Evolutionary conservation across 1,140 invertebrate genomes (phyloP).

Genomic region (Heliothis virescens): DNA sequence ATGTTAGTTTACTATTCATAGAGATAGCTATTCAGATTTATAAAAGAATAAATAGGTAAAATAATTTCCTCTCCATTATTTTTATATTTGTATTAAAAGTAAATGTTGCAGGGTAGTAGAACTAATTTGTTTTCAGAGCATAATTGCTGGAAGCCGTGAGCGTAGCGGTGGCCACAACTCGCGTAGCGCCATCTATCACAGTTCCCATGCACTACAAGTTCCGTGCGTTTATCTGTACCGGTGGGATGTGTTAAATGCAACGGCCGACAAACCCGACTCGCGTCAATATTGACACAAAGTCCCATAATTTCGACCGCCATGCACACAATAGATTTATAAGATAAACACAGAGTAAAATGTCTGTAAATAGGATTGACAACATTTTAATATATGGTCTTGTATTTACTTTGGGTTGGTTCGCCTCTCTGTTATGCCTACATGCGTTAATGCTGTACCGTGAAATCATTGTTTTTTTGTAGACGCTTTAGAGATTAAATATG

Average conservation of each 20-base stretch:
- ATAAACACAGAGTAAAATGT: constrained; percentile 85
- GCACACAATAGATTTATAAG: constrained; percentile 86
- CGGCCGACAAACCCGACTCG: constrained; percentile 70
- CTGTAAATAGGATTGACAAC: constrained; percentile 85
- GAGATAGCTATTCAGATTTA: no score
- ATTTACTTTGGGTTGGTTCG: constrained; percentile 77
- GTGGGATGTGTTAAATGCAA: constrained; percentile 83
- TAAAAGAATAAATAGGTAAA: no score
- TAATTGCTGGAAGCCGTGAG: background rate
- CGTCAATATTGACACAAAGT: constrained; percentile 83
- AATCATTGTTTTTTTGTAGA: constrained; percentile 84
- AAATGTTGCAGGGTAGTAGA: no score
- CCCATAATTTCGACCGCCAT: constrained; percentile 83
- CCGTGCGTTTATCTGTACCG: constrained; percentile 57
- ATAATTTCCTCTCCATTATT: no score
- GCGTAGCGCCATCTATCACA: constrained; percentile 65
- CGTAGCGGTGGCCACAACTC: constrained; percentile 7
- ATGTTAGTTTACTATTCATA: no score
- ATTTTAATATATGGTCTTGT: constrained; percentile 84
- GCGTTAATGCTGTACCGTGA: constrained; percentile 84
- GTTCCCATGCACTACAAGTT: constrained; percentile 28
- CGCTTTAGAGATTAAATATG: constrained; percentile 80
- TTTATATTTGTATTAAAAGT: no score
- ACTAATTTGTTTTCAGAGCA: no score
- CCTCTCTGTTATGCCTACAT: constrained; percentile 81